These are phyloP conservation scores for Mobula hypostoma DNA, from an alignment of 2,113 vertebrate genomes.

Conservation along the genomic window DNA sequence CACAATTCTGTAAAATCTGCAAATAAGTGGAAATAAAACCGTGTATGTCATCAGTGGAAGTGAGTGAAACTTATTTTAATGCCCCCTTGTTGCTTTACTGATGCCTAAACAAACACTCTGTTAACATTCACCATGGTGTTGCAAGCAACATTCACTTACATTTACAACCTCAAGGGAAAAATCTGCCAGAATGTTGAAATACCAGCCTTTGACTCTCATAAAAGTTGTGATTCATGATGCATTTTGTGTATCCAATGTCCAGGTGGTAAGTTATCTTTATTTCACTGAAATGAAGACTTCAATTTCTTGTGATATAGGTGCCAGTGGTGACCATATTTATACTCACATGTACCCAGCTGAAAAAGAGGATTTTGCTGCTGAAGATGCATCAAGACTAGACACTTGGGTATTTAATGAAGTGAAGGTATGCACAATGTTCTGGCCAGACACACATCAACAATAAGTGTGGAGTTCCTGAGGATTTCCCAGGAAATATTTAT, in stretches of 20 bases:
- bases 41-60: too few species aligned
- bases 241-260: not conserved
- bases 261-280: too few species aligned
- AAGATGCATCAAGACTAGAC: constrained; percentile 79
- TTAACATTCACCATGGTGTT: not conserved
- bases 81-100: not conserved
- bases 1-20: too few species aligned
- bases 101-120: not conserved
- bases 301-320: constrained; percentile 59
- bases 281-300: not conserved
- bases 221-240: not conserved
- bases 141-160: not conserved
- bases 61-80: not conserved
- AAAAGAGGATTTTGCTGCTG: constrained; percentile 82
- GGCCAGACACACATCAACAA: too few species aligned
- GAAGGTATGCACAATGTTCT: constrained; percentile 60
- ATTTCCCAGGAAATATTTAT: not conserved
- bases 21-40: too few species aligned
- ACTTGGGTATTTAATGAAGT: constrained; percentile 87
- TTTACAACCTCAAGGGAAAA: not conserved
- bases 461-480: not conserved
- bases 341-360: constrained; percentile 69
- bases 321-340: constrained; percentile 76
- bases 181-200: not conserved
- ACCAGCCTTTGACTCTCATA: not conserved